These are phyloP conservation scores for Ptiloglossa arizonensis DNA, from an alignment of 1,140 invertebrate species.

Conservation along the genomic window DNA sequence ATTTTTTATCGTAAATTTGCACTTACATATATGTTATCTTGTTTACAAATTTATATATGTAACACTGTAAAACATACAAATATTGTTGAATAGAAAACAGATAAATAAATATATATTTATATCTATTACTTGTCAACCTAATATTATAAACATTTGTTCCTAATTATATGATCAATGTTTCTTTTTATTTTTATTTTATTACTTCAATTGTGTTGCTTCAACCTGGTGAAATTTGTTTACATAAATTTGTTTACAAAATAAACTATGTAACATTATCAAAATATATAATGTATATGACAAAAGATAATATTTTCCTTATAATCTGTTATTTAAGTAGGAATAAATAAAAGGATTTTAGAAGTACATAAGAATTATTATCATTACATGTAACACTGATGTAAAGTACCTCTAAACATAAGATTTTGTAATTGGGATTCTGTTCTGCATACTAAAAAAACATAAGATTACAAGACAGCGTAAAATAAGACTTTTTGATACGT, in stretches of 20 bases:
- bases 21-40: conserved; percentile 35
- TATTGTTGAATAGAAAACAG: conserved; percentile 74
- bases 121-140: conserved; percentile 25
- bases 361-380: conserved; percentile 11
- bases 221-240: background rate
- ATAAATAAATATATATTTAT: conserved; percentile 69
- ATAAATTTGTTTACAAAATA: conserved; percentile 3
- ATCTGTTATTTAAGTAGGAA: conserved; percentile 7
- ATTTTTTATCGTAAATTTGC: conserved; percentile 35
- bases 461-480: background rate
- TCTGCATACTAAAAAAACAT: background rate
- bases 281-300: background rate
- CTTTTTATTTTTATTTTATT: conserved; percentile 1
- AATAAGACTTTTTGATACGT: too few relatives aligned
- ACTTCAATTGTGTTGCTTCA: background rate
- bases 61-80: conserved; percentile 76
- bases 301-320: conserved; percentile 11
- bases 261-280: conserved; percentile 5
- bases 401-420: conserved; percentile 15
- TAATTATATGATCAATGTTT: background rate
- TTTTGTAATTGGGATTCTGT: too few relatives aligned
- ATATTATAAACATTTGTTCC: conserved; percentile 5
- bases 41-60: conserved; percentile 70
- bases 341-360: conserved; percentile 20
- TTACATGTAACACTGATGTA: conserved; percentile 10